Base-by-base conservation (phyloP, 2,888 invertebrate species). In the Drosophila recens region DNA sequence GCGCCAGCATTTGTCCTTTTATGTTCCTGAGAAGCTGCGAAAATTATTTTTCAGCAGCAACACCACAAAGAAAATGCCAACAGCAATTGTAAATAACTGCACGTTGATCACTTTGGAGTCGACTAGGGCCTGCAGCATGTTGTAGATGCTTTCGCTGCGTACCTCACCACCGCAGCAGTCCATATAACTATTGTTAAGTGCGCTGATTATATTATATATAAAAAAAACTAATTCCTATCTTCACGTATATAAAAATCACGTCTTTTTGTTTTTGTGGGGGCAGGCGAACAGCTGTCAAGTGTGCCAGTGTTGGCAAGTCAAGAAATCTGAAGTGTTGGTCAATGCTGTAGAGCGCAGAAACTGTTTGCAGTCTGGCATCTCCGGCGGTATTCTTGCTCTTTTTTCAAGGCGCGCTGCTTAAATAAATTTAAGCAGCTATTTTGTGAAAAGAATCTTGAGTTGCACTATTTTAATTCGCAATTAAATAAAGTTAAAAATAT, bases 91-190 rank as follows among this genome's bases (percentile, higher is more conserved):
- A 69, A 92, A 89, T 52, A 92, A 79, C 83, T 91, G 90, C 43
- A 92, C 82, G 67, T 91, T 91, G 66, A 92, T 90, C 42, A 92
- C 81, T 86, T 92, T 92, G 0, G 91, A 91, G 72, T 92, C 92
- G 43, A 92, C 89, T 63, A 92, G 77, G 49, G 91, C 80, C 71
- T 91, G 90, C 38, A 92, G 72, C 90, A 92, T 90, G 68, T 89
- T 92, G 74, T 90, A 87, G 52, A 92, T 80, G 46, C 91, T 84
- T 69, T 92, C 87, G 76, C 89, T 90, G 61, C 88, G 90, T 45
- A 88, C 72, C 67, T 92, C 90, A 57, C 86, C 82, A 59, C 90
- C 91, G 74, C 90, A 90, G 79, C 92, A 92, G 57, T 90, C 90
- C 91, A 91, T 92, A 63, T 17, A 49, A 72, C 40, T 70, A 64